phyloP scores from a whole-genome alignment of 2,797 vertebrate genomes.

The Darevskia nairensis region DNA sequence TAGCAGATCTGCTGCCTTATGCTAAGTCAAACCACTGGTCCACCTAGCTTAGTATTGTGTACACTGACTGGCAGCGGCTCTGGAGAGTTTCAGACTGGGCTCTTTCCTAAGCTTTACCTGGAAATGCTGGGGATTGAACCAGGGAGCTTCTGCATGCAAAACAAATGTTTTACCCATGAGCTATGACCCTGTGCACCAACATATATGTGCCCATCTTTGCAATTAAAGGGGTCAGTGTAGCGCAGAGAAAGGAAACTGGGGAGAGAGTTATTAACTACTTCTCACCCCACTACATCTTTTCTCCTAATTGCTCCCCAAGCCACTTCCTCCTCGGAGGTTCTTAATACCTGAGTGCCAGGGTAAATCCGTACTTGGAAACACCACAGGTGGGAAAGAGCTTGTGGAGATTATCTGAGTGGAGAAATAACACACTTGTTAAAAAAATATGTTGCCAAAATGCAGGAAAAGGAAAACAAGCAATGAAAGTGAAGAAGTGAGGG shows the following conservation, averaged over 20 bases:
- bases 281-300: background rate
- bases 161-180: no score
- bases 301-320: background rate
- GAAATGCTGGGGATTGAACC: no score
- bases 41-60: no score
- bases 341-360: background rate
- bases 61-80: no score
- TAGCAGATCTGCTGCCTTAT: background rate
- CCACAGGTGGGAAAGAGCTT: background rate
- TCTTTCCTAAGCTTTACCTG: no score
- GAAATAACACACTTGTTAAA: background rate
- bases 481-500: fast-evolving
- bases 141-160: no score
- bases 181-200: background rate
- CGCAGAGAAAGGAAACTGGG: background rate
- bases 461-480: background rate
- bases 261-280: background rate
- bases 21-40: no score
- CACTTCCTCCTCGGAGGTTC: background rate
- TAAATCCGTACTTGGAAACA: background rate
- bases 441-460: background rate
- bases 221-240: background rate
- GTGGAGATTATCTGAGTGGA: background rate
- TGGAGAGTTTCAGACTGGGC: no score
- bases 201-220: background rate